Evolutionary conservation across 2,113 vertebrate species (phyloP), one percentile per base, ranked within the genome.

Genomic region (Chamaetylas fuelleborni): DNA sequence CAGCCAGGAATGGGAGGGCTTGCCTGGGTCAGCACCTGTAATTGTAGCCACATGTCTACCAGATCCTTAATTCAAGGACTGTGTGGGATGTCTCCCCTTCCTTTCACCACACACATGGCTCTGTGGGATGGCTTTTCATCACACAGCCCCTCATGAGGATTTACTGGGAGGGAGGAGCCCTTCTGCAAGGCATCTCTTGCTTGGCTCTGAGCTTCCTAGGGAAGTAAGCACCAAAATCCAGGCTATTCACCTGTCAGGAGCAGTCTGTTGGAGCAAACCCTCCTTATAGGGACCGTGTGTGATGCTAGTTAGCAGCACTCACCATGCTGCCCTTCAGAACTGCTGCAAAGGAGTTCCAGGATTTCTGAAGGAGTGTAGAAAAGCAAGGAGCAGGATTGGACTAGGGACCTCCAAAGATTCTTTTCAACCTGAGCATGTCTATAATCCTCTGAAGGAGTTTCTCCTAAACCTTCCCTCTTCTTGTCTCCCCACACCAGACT

Each of bases 401-500:
- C 28, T 61, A 7, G 70, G 36, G 9, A 29, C 47, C 40, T 90
- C 47, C 69, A 80, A 47, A 61, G 54, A 53, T 73, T 12, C 4
- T 71, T 43, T 60, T 8, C 58, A 51, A 29, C 28, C 16, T 80
- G n/a, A 14, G 5, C 23, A 33, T 74, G 22, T 54, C 51, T 58
- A 0, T 5, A 47, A 8, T n/a, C 42, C 18, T 69, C 54, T 64
- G 51, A 50, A 77, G 72, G 34, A 57, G 8, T 22, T 57, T 50
- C 5, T 19, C 26, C 38, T 96, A 88, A 96, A 15, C 26, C 19
- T 64, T 50, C 38, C 28, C 19, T 51, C 45, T 54, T 89, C 69
- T 94, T 95, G 58, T 95, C 12, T 79, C 80, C 1, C 81, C 45
- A 7, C 93, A 31, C 89, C 97, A 99, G 99, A 99, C 94, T 99